Conservation (phyloP, 1,140 invertebrate genomes). For the Drosophila ohnishii region DNA sequence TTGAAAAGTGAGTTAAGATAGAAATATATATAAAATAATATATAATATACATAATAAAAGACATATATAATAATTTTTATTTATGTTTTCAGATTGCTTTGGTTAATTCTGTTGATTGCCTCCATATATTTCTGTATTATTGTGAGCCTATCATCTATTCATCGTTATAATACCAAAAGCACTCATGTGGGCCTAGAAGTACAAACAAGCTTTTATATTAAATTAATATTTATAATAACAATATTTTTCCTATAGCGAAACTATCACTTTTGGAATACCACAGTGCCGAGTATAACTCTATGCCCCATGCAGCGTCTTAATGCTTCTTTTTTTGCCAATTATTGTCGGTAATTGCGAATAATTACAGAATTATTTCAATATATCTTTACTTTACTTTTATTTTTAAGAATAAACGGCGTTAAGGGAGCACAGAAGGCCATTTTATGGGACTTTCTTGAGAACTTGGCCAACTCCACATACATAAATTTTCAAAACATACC, state of each 20-base stretch:
- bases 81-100: conserved; percentile 55
- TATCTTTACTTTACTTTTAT: not conserved
- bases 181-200: conserved; percentile 87
- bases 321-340: conserved; percentile 78
- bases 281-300: conserved; percentile 85
- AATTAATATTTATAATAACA: conserved; percentile 80
- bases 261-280: conserved; percentile 88
- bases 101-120: conserved; percentile 55
- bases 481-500: conserved; percentile 76
- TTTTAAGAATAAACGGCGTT: conserved; percentile 32
- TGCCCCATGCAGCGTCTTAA: conserved; percentile 84
- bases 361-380: too few relatives aligned
- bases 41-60: too few relatives aligned
- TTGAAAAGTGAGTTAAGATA: conserved; percentile 58
- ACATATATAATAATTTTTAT: not conserved
- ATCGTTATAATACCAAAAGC: conserved; percentile 70
- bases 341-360: conserved; percentile 77
- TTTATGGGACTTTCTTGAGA: conserved; percentile 70
- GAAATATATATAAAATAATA: too few relatives aligned
- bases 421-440: conserved; percentile 38
- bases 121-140: conserved; percentile 67
- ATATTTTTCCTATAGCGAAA: conserved; percentile 82
- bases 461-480: conserved; percentile 78
- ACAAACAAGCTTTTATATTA: not conserved
- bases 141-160: conserved; percentile 64